Percentiles rank a stretch among this genome's conserved stretches.
Evolutionary conservation across 2,797 vertebrate genomes (phyloP).

Genomic region (Tiaroga cobitis): DNA sequence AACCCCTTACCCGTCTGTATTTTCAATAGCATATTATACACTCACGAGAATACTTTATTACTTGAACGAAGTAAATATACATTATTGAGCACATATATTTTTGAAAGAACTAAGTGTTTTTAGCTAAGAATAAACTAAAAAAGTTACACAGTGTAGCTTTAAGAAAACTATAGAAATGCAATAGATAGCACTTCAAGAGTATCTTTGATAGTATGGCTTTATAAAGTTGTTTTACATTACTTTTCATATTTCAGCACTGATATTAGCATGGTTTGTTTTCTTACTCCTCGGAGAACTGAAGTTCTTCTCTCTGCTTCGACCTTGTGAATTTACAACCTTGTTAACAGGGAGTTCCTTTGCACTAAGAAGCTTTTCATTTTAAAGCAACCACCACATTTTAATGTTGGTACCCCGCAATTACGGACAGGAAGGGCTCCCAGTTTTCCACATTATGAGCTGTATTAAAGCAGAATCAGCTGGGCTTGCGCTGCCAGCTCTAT

Average conservation of each 20-base stretch:
- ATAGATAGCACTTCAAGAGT: neutral
- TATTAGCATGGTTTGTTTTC: conserved; percentile 49
- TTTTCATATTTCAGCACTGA: conserved; percentile 12
- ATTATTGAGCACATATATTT: too few relatives aligned
- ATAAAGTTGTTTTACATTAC: neutral
- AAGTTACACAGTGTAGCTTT: too few relatives aligned
- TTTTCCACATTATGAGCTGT: conserved; percentile 80
- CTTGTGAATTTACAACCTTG: conserved; percentile 69
- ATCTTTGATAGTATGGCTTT: neutral
- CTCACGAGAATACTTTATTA: too few relatives aligned
- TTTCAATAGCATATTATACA: too few relatives aligned
- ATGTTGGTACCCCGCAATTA: conserved; percentile 77
- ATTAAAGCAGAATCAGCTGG: conserved; percentile 84
- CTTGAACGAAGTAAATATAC: too few relatives aligned
- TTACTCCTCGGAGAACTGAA: conserved; percentile 45
- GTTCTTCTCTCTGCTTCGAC: conserved; percentile 49
- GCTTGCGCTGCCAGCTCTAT: conserved; percentile 47
- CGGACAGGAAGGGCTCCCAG: conserved; percentile 78
- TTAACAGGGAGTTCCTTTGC: conserved; percentile 64
- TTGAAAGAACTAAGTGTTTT: too few relatives aligned
- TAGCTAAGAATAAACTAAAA: too few relatives aligned
- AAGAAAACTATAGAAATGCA: neutral
- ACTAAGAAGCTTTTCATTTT: conserved; percentile 67
- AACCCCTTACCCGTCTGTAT: too few relatives aligned
- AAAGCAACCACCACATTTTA: conserved; percentile 60